Evolutionary conservation across 2,888 invertebrate species (phyloP).

Genomic region (Sarcophaga subvicina): DNA sequence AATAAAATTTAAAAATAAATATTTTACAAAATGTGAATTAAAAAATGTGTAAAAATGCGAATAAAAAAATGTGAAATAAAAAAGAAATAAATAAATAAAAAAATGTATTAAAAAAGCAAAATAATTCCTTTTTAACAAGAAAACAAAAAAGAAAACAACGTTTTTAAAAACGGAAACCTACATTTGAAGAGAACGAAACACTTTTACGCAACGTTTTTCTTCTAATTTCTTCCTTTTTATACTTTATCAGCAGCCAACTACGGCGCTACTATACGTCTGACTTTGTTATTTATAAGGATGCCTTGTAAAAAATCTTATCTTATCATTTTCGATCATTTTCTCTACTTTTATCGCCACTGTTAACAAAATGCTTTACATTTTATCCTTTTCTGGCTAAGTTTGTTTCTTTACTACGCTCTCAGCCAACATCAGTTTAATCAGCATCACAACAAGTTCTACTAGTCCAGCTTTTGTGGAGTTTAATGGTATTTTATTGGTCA

Average conservation of each 20-base stretch:
- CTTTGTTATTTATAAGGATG: constrained; percentile 5
- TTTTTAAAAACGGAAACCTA: constrained; percentile 14
- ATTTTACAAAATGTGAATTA: constrained; percentile 18
- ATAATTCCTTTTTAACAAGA: not conserved
- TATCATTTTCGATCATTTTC: constrained; percentile 24
- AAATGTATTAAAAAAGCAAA: constrained; percentile 8
- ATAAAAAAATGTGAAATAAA: constrained; percentile 37
- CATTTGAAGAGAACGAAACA: not conserved
- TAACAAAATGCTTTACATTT: constrained; percentile 21
- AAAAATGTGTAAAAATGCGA: not conserved
- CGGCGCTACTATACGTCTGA: constrained; percentile 6
- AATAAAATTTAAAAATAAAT: constrained; percentile 16
- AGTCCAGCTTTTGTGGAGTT: not conserved
- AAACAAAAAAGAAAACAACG: constrained; percentile 34
- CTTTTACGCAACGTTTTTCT: constrained; percentile 61
- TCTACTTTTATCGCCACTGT: constrained; percentile 8
- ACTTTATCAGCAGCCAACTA: not conserved
- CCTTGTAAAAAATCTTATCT: constrained; percentile 4
- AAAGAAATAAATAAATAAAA: constrained; percentile 19
- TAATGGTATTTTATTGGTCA: not conserved
- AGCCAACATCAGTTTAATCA: not conserved
- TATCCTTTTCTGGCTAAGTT: not conserved
- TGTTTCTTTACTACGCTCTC: too few species aligned
- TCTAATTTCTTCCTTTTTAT: constrained; percentile 33
- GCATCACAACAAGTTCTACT: constrained; percentile 8